These are phyloP conservation scores for Perca schrenkii DNA, from an alignment of 2,113 vertebrate genomes.

Conservation along the genomic window DNA sequence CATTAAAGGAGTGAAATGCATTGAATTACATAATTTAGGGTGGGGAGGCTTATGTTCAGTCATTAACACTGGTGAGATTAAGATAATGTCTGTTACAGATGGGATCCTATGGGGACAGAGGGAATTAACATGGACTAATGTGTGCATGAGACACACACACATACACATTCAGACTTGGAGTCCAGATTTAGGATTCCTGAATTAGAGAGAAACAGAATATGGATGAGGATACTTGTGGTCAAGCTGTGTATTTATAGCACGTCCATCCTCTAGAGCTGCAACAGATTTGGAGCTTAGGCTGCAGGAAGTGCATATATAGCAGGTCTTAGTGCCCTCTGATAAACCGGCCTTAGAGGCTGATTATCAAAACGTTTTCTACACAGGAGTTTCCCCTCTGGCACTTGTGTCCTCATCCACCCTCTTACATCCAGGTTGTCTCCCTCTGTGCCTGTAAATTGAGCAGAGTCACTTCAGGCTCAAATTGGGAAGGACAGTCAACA, in stretches of 20 bases:
- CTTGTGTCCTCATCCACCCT: constrained; percentile 37
- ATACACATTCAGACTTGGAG: constrained; percentile 26
- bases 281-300: constrained; percentile 76
- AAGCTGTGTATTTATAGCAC: constrained; percentile 72
- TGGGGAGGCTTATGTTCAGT: constrained; percentile 30
- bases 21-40: constrained; percentile 41
- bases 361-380: constrained; percentile 60
- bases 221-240: constrained; percentile 39
- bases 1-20: constrained; percentile 28
- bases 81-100: constrained; percentile 45
- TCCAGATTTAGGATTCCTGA: constrained; percentile 60
- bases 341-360: constrained; percentile 47
- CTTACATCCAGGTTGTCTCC: constrained; percentile 12
- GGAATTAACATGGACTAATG: constrained; percentile 52
- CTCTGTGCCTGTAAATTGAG: constrained; percentile 35
- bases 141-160: constrained; percentile 5
- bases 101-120: constrained; percentile 11
- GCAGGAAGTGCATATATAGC: constrained; percentile 72
- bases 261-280: constrained; percentile 64
- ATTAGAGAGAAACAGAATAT: constrained; percentile 58
- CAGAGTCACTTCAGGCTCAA: constrained; percentile 20
- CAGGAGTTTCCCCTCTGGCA: constrained; percentile 13
- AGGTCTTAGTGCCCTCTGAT: constrained; percentile 67
- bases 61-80: constrained; percentile 54
- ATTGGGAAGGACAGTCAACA: constrained; percentile 21